Conservation (phyloP, 2,888 invertebrate genomes). For the Lasioglossum oenotherae region DNA sequence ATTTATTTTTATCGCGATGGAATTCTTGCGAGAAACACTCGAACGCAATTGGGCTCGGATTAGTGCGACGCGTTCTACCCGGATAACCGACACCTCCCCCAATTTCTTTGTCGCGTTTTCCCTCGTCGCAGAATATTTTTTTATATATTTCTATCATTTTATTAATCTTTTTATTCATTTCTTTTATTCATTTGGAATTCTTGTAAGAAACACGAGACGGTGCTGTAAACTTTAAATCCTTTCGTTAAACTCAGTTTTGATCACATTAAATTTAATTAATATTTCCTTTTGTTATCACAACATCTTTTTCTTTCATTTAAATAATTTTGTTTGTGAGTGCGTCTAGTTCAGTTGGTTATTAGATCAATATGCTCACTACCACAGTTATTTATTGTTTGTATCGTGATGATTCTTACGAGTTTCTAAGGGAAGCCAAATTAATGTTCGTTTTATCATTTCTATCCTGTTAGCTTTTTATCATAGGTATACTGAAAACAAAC, state of each 20-base stretch:
- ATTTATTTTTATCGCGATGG: too few relatives aligned
- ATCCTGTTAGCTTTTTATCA: not conserved
- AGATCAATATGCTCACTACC: not conserved
- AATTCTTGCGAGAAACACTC: not conserved
- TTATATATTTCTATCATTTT: too few relatives aligned
- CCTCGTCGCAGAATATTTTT: not conserved
- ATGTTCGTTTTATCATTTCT: not conserved
- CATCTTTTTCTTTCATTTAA: not conserved
- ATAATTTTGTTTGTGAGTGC: not conserved
- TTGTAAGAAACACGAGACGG: not conserved
- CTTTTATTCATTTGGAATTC: too few relatives aligned
- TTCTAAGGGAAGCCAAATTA: too few relatives aligned
- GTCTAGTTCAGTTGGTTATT: not conserved
- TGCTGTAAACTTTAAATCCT: not conserved
- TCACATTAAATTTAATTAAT: too few relatives aligned
- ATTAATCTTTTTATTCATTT: too few relatives aligned
- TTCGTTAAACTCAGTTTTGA: not conserved
- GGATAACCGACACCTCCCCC: not conserved
- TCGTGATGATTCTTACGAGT: too few relatives aligned
- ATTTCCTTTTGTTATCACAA: not conserved
- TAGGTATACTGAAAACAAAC: not conserved
- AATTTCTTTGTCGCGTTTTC: not conserved
- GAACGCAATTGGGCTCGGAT: not conserved
- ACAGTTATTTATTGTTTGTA: not conserved
- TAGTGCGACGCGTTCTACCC: not conserved